Conservation (phyloP, 2,888 invertebrate genomes). For the Acheta domesticus region DNA sequence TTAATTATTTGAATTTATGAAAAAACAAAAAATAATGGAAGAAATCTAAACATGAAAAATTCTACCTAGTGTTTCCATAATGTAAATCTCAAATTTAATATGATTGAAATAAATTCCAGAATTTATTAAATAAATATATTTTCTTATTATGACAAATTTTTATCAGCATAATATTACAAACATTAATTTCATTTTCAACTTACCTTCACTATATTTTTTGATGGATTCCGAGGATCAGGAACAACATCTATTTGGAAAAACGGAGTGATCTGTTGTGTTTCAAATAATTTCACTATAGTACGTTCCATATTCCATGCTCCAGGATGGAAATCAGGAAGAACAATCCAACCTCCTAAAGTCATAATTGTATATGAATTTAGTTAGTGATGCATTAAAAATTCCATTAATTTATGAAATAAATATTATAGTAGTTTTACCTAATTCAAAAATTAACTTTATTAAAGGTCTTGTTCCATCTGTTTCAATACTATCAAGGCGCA, state of each 20-base stretch:
- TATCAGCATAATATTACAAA: no score
- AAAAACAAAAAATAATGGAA: no score
- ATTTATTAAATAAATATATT: no score
- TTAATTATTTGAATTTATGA: no score
- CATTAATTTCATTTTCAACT: background rate
- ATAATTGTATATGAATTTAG: no score
- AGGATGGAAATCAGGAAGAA: slow-evolving; percentile 49
- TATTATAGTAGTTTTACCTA: slow-evolving; percentile 48
- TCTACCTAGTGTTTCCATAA: no score
- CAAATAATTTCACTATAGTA: slow-evolving; percentile 49
- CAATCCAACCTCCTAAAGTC: slow-evolving; percentile 52
- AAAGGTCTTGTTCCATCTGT: slow-evolving; percentile 49
- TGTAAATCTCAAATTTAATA: no score
- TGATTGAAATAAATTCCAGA: no score
- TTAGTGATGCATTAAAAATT: no score
- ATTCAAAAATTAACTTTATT: slow-evolving; percentile 48
- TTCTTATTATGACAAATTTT: no score
- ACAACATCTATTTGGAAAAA: slow-evolving; percentile 54
- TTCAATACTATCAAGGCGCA: slow-evolving; percentile 51
- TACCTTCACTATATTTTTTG: slow-evolving; percentile 51
- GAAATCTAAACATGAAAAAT: no score
- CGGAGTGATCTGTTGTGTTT: slow-evolving; percentile 51
- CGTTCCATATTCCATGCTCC: slow-evolving; percentile 48
- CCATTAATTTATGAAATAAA: background rate
- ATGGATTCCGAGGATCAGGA: slow-evolving; percentile 50